Percentiles rank a stretch among this genome's conserved stretches.
phyloP scores from a whole-genome alignment of 2,113 vertebrate genomes.

The Struthidea cinerea region DNA sequence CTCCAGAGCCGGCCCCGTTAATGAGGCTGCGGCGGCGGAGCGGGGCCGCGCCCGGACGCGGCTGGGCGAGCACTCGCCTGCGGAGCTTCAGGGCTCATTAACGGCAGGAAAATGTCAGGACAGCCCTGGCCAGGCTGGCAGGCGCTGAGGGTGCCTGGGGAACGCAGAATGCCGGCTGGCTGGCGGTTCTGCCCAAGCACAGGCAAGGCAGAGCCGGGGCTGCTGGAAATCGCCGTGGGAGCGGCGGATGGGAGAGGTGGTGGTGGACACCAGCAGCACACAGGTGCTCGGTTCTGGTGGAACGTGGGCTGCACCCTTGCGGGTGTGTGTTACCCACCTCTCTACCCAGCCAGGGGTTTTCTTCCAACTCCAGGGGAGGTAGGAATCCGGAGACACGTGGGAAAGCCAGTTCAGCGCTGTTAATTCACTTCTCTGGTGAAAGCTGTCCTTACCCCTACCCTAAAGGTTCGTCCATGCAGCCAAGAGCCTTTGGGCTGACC shows the following conservation, averaged over 20 bases:
- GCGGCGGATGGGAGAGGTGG: fast-evolving
- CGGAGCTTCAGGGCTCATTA: not conserved
- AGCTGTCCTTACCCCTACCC: not conserved
- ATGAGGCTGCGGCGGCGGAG: not conserved
- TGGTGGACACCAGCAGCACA: not conserved
- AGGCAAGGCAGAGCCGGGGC: not conserved
- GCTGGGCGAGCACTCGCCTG: not conserved
- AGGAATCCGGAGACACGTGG: fast-evolving
- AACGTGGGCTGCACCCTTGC: fast-evolving
- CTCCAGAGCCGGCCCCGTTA: not conserved
- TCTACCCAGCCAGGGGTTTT: not conserved
- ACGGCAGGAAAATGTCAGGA: not conserved
- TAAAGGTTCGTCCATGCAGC: not conserved
- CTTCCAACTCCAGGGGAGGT: not conserved
- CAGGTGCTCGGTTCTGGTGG: fast-evolving
- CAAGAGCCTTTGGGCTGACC: not conserved
- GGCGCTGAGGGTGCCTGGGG: not conserved
- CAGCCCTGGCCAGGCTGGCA: not conserved
- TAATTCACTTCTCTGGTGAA: not conserved
- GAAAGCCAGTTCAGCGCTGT: fast-evolving
- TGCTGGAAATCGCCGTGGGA: not conserved
- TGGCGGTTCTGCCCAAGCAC: not conserved
- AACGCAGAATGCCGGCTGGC: not conserved
- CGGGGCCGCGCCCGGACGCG: not conserved
- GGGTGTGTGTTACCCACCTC: not conserved